phyloP scores from a whole-genome alignment of 2,113 vertebrate genomes.

The Ailuropoda melanoleuca region DNA sequence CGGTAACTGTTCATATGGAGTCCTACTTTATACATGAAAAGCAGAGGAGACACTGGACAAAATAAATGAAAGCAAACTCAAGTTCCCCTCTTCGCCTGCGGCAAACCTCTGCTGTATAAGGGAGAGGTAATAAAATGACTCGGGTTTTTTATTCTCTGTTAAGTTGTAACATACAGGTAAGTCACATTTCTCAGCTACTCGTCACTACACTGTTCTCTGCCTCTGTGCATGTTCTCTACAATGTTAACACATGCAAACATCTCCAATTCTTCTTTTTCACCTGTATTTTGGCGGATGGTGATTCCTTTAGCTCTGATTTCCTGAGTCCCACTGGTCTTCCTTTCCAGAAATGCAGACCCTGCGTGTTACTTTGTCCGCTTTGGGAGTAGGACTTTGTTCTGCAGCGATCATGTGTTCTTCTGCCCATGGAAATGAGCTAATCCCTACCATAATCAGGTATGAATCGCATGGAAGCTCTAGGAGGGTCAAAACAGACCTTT shows the following conservation, averaged over 20 bases:
- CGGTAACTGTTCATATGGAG: not conserved
- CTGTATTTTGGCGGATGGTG: not conserved
- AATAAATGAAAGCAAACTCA: not conserved
- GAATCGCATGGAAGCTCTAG: too few relatives aligned
- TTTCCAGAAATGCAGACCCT: conserved; percentile 55
- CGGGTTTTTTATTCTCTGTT: not conserved
- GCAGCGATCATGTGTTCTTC: not conserved
- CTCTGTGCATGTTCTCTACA: not conserved
- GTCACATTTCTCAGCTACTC: not conserved
- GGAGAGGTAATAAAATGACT: not conserved
- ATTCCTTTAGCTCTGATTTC: not conserved
- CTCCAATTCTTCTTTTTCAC: not conserved
- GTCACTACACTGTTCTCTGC: not conserved
- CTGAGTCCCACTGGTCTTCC: not conserved
- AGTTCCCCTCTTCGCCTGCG: not conserved
- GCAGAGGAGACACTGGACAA: not conserved
- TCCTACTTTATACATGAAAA: not conserved
- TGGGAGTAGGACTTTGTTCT: not conserved
- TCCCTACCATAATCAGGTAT: conserved; percentile 56
- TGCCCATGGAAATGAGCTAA: conserved; percentile 44
- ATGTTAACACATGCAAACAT: not conserved
- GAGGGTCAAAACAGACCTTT: not conserved
- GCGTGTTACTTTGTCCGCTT: not conserved
- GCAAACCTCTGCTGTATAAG: not conserved
- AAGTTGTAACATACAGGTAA: not conserved